Base-by-base conservation (phyloP, 2,888 invertebrate species). In the Choreutis nemorana region DNA sequence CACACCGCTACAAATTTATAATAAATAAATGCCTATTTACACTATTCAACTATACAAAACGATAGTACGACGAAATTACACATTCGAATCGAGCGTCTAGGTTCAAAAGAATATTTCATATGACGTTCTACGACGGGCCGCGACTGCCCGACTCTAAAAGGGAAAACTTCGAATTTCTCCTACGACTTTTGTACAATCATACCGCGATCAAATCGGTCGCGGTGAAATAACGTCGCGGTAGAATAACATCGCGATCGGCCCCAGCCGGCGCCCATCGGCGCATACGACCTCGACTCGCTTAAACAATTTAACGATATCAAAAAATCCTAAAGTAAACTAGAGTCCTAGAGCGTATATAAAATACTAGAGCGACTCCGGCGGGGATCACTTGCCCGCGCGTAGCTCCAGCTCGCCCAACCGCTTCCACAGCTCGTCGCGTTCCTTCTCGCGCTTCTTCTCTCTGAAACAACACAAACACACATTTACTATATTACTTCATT, bases 381-480 rank as follows among this genome's bases (percentile, higher is more conserved):
- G 20, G 10, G 28, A 65, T 71, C 71, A 71, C 64, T 72, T 67
- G 86, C 83, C 51, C 43, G 42, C 45, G 41, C 81, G 83, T 64
- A 91, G 82, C 84, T 94, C 94, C 81, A 95, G 84, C 82, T 94
- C 93, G 59, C 89, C 89, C 73, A 95, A 83, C 80, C 87, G 90
- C 82, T 93, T 94, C 99, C 99, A 99, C 71, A 99, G 82, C 78
- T 99, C 98, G 71, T 72, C 96, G 83, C 84, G 98, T 93, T 83
- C 97, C 87, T 84, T 97, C 93, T 78, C 94, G 83, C 84, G 94
- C 90, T 84, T 94, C 91, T 83, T 97, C 93, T 83, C 95, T 94
- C 80, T 80, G 64, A 18, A 60, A 56, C 37, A 31, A 33, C 24
- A 35, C 28, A 31, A 12, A 32, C 23, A 6, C 26, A 10, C 14